These are phyloP conservation scores for Troides oblongomaculatus DNA, from an alignment of 2,888 invertebrate species.

Conservation along the genomic window DNA sequence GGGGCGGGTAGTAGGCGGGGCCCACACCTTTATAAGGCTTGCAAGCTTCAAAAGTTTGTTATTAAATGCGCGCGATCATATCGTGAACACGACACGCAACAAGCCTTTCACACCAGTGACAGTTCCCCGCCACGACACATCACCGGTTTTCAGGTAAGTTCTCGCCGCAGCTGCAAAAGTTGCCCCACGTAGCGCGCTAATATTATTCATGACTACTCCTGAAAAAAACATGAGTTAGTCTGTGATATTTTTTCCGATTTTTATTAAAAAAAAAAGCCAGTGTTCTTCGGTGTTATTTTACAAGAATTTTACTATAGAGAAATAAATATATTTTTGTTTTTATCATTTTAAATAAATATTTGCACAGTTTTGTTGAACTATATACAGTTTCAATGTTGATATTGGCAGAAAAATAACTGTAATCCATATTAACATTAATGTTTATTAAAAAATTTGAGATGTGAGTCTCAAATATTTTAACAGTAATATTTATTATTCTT, in stretches of 20 bases:
- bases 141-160: slow-evolving; percentile 43
- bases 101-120: slow-evolving; percentile 38
- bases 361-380: no score
- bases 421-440: no score
- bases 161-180: slow-evolving; percentile 33
- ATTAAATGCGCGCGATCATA: slow-evolving; percentile 70
- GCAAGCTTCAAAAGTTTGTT: slow-evolving; percentile 67
- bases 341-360: no score
- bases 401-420: no score
- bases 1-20: slow-evolving; percentile 70
- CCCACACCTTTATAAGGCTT: slow-evolving; percentile 68
- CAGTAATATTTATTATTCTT: neutral
- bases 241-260: no score
- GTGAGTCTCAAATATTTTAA: no score
- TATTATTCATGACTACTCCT: slow-evolving; percentile 34
- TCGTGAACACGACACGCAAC: slow-evolving; percentile 51
- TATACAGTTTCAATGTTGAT: no score
- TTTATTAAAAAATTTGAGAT: no score
- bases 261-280: no score
- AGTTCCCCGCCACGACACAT: slow-evolving; percentile 36
- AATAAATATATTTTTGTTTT: no score
- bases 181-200: slow-evolving; percentile 33
- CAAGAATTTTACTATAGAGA: no score
- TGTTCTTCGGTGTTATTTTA: no score
- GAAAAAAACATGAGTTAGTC: slow-evolving; percentile 3